Conservation (phyloP, 1,140 invertebrate species). For the Cherax quadricarinatus region DNA sequence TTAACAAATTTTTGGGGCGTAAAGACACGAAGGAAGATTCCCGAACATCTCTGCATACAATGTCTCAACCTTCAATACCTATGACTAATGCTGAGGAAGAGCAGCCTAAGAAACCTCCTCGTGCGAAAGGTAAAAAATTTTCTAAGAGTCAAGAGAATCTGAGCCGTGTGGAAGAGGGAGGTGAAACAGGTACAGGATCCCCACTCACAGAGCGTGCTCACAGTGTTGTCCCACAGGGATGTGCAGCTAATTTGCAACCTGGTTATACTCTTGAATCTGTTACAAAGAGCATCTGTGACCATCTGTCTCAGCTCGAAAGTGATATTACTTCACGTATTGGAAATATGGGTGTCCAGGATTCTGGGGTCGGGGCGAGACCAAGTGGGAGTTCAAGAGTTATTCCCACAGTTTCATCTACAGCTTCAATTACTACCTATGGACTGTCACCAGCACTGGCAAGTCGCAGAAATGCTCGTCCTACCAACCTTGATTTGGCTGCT, state of each 20-base stretch:
- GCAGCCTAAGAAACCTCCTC: slow-evolving; percentile 63
- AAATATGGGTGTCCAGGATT: slow-evolving; percentile 52
- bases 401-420: slow-evolving; percentile 22
- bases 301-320: slow-evolving; percentile 71
- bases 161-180: slow-evolving; percentile 31
- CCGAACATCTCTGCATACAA: not conserved
- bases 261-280: slow-evolving; percentile 70
- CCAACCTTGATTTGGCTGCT: slow-evolving; percentile 46
- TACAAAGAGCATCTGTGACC: slow-evolving; percentile 71
- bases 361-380: not conserved
- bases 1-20: slow-evolving; percentile 72
- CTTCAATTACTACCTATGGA: slow-evolving; percentile 60
- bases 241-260: slow-evolving; percentile 18
- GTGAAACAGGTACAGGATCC: not conserved
- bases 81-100: slow-evolving; percentile 32
- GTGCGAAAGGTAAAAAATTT: slow-evolving; percentile 65
- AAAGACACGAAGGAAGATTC: slow-evolving; percentile 62
- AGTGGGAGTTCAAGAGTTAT: not conserved
- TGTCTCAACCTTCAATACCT: slow-evolving; percentile 2
- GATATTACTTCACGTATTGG: slow-evolving; percentile 71
- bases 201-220: slow-evolving; percentile 19
- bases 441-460: slow-evolving; percentile 66
- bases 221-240: slow-evolving; percentile 19
- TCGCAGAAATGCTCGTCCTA: slow-evolving; percentile 50
- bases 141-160: slow-evolving; percentile 71